Evolutionary conservation across 2,888 invertebrate genomes (phyloP), one percentile per base, ranked within the genome.

Genomic region (Lepidocyrtoides sp.): DNA sequence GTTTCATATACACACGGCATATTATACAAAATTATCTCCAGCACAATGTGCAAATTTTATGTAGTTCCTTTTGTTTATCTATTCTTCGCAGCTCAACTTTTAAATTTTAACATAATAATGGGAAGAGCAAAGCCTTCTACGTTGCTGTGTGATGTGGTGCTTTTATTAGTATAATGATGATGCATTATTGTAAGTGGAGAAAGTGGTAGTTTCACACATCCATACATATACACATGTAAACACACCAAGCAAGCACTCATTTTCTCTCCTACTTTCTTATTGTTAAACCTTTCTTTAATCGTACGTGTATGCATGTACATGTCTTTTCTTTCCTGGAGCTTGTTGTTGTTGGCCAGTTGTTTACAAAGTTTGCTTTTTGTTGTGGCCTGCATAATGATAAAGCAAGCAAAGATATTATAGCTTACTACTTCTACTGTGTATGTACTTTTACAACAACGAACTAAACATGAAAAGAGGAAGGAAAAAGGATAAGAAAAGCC

Each of bases 311-410:
- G 10, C 12, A 44, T 44, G 14, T 72, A 72, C 72, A 23, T 17
- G n/a, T 84, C 79, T 48, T 44, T 51, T 32, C 44, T 66, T 63
- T 87, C 79, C 79, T 60, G 79, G 81, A 72, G 41, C 81, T 72
- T 72, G 44, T 44, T 72, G 72, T 86, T 75, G 75, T 81, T 88
- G 81, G 81, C 54, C 72, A 88, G 81, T 88, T 81, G 79, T 69
- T 81, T 69, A 63, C 41, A 88, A 88, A 88, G 41, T 41, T 81
- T 87, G 81, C 36, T 79, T 66, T 77, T 79, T 87, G 87, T 86
- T 86, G 75, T 86, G 75, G 85, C 29, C 41, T 79, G 51, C 77
- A 87, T 79, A 36, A 87, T 87, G 79, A 87, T 87, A 87, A 87
- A 87, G 79, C 79, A 63, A 87, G 17, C 36, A 36, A 36, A 36